Percentiles rank a stretch among this genome's conserved stretches.
These are phyloP conservation scores for Hesperia comma DNA, from an alignment of 2,888 invertebrate species.

Conservation along the genomic window DNA sequence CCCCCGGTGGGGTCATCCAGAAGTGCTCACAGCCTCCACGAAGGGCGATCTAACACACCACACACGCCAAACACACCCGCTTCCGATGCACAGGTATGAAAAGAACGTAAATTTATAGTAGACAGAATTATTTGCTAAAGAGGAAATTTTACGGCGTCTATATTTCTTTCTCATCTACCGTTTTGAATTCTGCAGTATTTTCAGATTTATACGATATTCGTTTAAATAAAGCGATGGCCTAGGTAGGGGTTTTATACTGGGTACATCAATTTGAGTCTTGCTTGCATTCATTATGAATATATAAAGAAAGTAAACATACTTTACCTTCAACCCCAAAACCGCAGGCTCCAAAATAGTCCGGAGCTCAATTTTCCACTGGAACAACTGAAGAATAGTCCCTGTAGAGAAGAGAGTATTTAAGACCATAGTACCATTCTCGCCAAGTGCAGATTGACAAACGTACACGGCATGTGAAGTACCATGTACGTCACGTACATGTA, in stretches of 20 bases:
- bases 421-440: too few relatives aligned
- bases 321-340: too few relatives aligned
- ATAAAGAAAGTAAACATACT: too few relatives aligned
- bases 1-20: constrained; percentile 69
- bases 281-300: too few relatives aligned
- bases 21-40: constrained; percentile 71
- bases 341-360: too few relatives aligned
- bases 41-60: constrained; percentile 64
- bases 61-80: constrained; percentile 73
- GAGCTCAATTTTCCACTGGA: too few relatives aligned
- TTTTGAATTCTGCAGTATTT: constrained; percentile 17
- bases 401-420: too few relatives aligned
- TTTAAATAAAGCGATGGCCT: constrained; percentile 7
- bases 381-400: too few relatives aligned
- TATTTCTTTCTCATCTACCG: constrained; percentile 24
- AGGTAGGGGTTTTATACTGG: neutral
- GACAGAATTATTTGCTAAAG: constrained; percentile 24
- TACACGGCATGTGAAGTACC: too few relatives aligned
- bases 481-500: too few relatives aligned
- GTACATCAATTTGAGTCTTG: too few relatives aligned
- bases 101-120: constrained; percentile 20
- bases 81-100: constrained; percentile 72
- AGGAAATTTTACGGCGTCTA: constrained; percentile 15
- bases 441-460: too few relatives aligned
- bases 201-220: constrained; percentile 6